Evolutionary conservation across 2,113 vertebrate genomes (phyloP).

Genomic region (Zapus hudsonius): DNA sequence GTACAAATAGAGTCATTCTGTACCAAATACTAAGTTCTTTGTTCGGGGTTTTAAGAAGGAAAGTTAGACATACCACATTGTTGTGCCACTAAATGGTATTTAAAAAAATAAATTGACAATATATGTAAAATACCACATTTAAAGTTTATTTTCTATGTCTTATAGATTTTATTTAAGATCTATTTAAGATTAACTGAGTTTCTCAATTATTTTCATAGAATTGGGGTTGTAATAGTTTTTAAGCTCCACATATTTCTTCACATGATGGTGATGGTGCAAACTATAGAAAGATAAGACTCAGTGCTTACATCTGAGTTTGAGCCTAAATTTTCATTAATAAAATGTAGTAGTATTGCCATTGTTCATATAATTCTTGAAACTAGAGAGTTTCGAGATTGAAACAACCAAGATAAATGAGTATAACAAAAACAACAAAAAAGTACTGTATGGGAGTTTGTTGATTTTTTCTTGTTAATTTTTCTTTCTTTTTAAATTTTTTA

Average conservation of each 20-base stretch:
- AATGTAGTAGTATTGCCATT: background rate
- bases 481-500: background rate
- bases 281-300: background rate
- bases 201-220: slow-evolving; percentile 36
- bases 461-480: background rate
- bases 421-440: background rate
- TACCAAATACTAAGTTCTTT: background rate
- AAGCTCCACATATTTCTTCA: background rate
- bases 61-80: background rate
- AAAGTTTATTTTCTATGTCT: slow-evolving; percentile 12
- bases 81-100: background rate
- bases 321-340: background rate
- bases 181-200: background rate
- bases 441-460: background rate
- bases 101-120: background rate
- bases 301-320: background rate
- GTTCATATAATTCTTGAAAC: background rate
- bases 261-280: background rate
- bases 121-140: background rate
- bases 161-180: slow-evolving; percentile 31
- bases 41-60: background rate
- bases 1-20: background rate
- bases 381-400: background rate
- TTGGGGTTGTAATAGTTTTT: background rate
- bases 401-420: background rate